phyloP scores from a whole-genome alignment of 1,140 invertebrate genomes.

The Asbolus verrucosus region DNA sequence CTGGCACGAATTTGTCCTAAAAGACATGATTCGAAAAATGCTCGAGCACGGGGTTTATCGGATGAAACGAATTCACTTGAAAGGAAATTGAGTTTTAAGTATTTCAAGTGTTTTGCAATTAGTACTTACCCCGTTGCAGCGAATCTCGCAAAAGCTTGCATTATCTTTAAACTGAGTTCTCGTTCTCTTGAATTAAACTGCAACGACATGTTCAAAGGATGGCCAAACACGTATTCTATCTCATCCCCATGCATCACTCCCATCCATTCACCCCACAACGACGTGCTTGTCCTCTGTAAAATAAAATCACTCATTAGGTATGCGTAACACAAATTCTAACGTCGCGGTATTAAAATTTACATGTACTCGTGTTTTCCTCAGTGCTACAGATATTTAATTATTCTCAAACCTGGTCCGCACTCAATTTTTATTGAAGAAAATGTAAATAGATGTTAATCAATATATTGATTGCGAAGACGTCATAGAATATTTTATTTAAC shows the following conservation, averaged over 20 bases:
- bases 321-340: constrained; percentile 38
- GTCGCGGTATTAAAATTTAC: constrained; percentile 22
- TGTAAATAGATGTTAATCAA: background rate
- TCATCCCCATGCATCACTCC: constrained; percentile 97
- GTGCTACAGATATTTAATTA: constrained; percentile 13
- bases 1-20: background rate
- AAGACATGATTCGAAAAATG: constrained; percentile 2
- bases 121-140: constrained; percentile 84
- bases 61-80: too few species aligned
- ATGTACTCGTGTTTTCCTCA: constrained; percentile 20
- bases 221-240: constrained; percentile 96
- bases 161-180: constrained; percentile 86
- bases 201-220: constrained; percentile 86
- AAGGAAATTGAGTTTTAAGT: background rate
- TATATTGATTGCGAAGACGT: background rate
- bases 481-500: constrained; percentile 16
- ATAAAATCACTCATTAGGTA: constrained; percentile 42
- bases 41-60: too few species aligned
- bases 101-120: constrained; percentile 2
- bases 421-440: background rate
- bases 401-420: background rate
- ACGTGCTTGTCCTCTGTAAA: constrained; percentile 87
- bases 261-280: constrained; percentile 97
- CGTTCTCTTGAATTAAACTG: constrained; percentile 86
- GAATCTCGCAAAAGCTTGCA: constrained; percentile 88